These are phyloP conservation scores for Florisuga fusca DNA, from an alignment of 2,797 vertebrate species.

Conservation along the genomic window DNA sequence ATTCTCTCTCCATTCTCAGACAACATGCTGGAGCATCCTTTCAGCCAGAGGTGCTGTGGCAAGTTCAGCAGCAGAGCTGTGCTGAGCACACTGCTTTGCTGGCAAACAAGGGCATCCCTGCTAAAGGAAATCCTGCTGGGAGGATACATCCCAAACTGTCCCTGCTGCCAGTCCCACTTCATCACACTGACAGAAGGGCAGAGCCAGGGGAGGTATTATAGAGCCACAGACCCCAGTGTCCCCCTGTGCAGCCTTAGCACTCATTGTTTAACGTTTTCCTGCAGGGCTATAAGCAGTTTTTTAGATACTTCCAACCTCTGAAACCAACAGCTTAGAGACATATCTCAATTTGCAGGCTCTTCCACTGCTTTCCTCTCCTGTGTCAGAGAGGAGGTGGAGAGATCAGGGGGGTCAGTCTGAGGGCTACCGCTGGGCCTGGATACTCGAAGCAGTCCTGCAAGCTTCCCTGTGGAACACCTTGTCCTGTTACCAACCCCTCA, in stretches of 20 bases:
- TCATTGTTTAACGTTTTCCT: not conserved
- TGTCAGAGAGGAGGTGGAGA: not conserved
- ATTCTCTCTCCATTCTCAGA: not conserved
- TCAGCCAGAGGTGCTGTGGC: not conserved
- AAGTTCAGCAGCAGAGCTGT: not conserved
- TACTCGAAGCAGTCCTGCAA: not conserved
- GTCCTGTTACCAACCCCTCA: not conserved
- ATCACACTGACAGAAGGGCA: not conserved
- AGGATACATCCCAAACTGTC: not conserved
- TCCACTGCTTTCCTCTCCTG: not conserved
- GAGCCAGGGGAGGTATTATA: not conserved
- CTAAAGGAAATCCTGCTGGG: not conserved
- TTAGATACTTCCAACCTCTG: not conserved
- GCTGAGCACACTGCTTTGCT: not conserved
- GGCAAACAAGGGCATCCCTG: not conserved
- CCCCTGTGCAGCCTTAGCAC: not conserved
- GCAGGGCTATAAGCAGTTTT: not conserved
- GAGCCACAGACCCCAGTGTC: not conserved
- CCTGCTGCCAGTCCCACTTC: not conserved
- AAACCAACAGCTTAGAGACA: not conserved
- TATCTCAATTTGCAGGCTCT: not conserved
- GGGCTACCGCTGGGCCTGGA: not conserved
- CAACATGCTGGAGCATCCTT: not conserved
- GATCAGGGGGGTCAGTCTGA: not conserved
- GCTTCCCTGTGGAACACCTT: not conserved